Conservation (phyloP, 2,113 vertebrate genomes). For the Eleginops maclovinus region DNA sequence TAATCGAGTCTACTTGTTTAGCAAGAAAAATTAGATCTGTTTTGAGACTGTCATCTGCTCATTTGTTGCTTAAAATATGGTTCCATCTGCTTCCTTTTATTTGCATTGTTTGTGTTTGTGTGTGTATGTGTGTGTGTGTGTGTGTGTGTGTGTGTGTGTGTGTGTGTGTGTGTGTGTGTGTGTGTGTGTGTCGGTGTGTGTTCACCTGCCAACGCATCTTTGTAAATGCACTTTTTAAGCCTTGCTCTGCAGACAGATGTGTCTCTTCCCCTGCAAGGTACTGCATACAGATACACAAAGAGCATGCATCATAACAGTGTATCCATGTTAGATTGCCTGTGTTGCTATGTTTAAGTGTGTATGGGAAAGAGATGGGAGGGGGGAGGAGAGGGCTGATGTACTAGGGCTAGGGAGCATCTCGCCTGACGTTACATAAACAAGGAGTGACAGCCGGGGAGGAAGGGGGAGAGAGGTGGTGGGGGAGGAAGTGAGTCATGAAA, state of each 20-base stretch:
- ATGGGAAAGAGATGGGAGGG: background rate
- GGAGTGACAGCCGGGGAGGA: conserved; percentile 56
- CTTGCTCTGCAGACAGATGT: conserved; percentile 22
- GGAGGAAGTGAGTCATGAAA: conserved; percentile 58
- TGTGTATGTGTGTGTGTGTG: conserved; percentile 10
- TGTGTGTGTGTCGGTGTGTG: conserved; percentile 8
- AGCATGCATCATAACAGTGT: background rate
- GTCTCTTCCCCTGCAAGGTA: conserved; percentile 15
- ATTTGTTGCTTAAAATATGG: conserved; percentile 51
- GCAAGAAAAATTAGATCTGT: conserved; percentile 39
- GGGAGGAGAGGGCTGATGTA: conserved; percentile 34
- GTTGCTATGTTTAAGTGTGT: conserved; percentile 7
- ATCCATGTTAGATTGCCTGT: background rate
- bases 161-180: background rate
- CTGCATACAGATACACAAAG: conserved; percentile 2
- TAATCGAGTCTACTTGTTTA: conserved; percentile 43
- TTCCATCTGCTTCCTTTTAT: conserved; percentile 47
- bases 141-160: background rate
- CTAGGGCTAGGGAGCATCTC: conserved; percentile 49
- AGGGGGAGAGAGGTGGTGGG: conserved; percentile 44
- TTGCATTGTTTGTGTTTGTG: conserved; percentile 2
- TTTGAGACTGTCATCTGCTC: conserved; percentile 38
- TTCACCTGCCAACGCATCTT: conserved; percentile 11
- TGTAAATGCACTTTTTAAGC: conserved; percentile 30
- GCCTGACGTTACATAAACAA: conserved; percentile 60